Evolutionary conservation across 2,888 invertebrate species (phyloP), one percentile per base, ranked within the genome.

Genomic region (Melinaea marsaeus): DNA sequence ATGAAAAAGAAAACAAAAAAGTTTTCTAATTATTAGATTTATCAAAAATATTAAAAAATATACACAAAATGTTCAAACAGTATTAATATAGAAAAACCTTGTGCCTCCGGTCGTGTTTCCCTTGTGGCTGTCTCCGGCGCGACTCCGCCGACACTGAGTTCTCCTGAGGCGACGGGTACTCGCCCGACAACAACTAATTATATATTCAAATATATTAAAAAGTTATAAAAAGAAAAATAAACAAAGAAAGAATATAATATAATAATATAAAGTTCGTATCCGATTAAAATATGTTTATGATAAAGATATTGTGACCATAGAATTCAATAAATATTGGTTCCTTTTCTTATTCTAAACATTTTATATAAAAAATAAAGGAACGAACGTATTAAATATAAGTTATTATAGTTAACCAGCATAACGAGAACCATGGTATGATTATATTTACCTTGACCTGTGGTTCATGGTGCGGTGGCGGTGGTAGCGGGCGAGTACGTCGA

Each of bases 61-160:
- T 3, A 46, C 46, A 22, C 37, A 22, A 22, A 22, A 22, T 22
- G 22, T 22, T 22, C 2, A 13, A 45, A 58, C 13, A 58, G 7
- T n/a, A 58, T 58, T 22, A 22, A 32, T 51, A 51, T 59, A 13
- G 6, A 3, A 13, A 51, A 42, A 88, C 90, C 88, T 90, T 89
- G 71, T 91, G 90, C 71, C 90, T 81, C 42, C 90, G 80, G 54
- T 91, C 90, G 69, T 90, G 86, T 66, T 90, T 88, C 72, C 85
- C 83, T 75, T 88, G 87, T 3, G 88, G 85, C 61, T 86, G 84
- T 7, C 90, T 73, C 3, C 90, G 80, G 0, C 90, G 75, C 7
- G 86, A 77, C 69, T 89, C 90, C 0, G 86, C 80, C 0, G 90
- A 9, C 42, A 42, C 42, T 6, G 90, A 90, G 73, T 90, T 91